Base-by-base conservation (phyloP, 2,113 vertebrate genomes). In the Lampris incognitus region DNA sequence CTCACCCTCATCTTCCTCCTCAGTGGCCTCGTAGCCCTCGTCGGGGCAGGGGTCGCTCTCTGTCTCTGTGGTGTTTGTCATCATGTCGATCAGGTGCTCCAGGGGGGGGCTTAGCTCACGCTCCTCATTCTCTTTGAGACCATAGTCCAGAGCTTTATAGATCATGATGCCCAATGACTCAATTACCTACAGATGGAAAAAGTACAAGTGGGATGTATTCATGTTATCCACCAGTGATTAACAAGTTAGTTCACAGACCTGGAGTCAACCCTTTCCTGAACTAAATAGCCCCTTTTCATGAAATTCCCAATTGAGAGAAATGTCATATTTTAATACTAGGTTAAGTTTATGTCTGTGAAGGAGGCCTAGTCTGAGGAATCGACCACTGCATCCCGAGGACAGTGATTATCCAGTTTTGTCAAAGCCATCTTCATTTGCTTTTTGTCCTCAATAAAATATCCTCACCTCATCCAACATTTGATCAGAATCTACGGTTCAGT, bases 141-240 rank as follows among this genome's bases (percentile, higher is more conserved):
- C 97, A 61, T 96, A 99, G 94, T 99, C 98, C 93, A 99, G 85
- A 24, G 98, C 98, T 94, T 99, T 99, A 91, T 99, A 99, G 88
- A 99, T 98, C 94, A 98, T 97, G 92, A 99, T 95, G 42, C 97
- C 98, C 79, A 99, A 89, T 0, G 97, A 98, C 90, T 98, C 97
- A 46, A 99, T 97, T 58, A 98, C 94, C 98, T 99, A 58, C 42
- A 81, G 55, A 76, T 74, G 40, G 38, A 58, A 68, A 81, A 65
- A n/a, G 39, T 4, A 58, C 11, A 77, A 39, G 42, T 48, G 11
- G 11, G 6, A 68, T 46, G 37, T 38, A 6, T 8, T 24, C 24
- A 36, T 3, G 4, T 56, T 39, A 60, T 6, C 6, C 36, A 38
- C 58, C 24, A 4, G 40, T 24, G 10, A 60, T 5, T 46, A 46